Percentiles rank a stretch among this genome's conserved stretches.
phyloP scores from a whole-genome alignment of 2,113 vertebrate species.

The Bubo scandiacus region DNA sequence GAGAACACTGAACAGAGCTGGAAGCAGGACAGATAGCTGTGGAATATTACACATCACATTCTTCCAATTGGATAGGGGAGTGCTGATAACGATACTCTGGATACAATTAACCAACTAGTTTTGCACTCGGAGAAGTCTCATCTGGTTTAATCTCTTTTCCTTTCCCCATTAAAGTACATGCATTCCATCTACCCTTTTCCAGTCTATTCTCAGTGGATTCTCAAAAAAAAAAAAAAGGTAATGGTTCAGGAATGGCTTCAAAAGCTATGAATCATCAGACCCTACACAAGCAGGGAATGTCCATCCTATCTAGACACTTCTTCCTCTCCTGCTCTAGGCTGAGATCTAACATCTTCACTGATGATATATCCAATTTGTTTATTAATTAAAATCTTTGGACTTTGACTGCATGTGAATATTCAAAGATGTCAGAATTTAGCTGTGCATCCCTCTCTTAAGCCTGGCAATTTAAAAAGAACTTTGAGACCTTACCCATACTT shows the following conservation, averaged over 20 bases:
- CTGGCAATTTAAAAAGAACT: background rate
- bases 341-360: background rate
- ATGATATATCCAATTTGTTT: background rate
- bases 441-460: background rate
- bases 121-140: background rate
- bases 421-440: background rate
- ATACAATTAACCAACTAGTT: background rate
- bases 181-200: background rate
- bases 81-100: slow-evolving; percentile 3
- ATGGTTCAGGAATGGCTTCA: background rate
- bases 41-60: slow-evolving; percentile 27
- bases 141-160: slow-evolving; percentile 32
- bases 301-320: background rate
- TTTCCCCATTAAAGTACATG: background rate
- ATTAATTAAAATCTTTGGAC: background rate
- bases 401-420: background rate
- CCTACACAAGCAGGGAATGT: background rate
- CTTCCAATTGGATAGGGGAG: slow-evolving; percentile 9
- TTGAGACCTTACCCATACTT: background rate
- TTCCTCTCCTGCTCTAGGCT: background rate
- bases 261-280: background rate
- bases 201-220: background rate
- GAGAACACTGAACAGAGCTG: background rate
- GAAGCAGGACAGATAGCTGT: slow-evolving; percentile 32
- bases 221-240: background rate